Percentiles rank a stretch among this genome's conserved stretches.
Evolutionary conservation across 2,888 invertebrate genomes (phyloP).

Genomic region (Noctua pronuba): DNA sequence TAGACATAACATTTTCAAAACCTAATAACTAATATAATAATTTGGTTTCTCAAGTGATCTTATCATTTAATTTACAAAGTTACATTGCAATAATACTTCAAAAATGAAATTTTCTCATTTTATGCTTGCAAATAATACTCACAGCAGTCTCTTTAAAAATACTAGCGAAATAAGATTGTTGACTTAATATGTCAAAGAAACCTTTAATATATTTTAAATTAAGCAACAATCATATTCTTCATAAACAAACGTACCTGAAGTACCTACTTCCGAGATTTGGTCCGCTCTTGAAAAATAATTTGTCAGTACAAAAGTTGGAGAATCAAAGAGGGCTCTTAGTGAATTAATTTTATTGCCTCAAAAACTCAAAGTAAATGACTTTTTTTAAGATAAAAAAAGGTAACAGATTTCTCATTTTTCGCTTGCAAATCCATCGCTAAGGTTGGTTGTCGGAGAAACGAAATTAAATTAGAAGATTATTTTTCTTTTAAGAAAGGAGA

Average conservation of each 20-base stretch:
- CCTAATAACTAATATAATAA: conserved; percentile 5
- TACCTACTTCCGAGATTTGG: conserved; percentile 39
- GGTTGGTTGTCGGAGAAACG: conserved; percentile 39
- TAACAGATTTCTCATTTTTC: conserved; percentile 36
- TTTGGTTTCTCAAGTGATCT: conserved; percentile 23
- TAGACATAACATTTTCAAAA: neutral
- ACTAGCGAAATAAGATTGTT: conserved; percentile 11
- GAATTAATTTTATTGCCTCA: conserved; percentile 65
- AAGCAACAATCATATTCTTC: conserved; percentile 55
- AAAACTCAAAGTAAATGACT: conserved; percentile 63
- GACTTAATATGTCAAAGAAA: conserved; percentile 44
- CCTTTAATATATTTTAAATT: conserved; percentile 47
- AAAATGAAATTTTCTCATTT: neutral
- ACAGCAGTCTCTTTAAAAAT: neutral
- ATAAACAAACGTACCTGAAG: conserved; percentile 41
- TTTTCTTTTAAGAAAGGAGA: conserved; percentile 28
- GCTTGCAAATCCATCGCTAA: conserved; percentile 48
- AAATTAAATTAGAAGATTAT: conserved; percentile 48
- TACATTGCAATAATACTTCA: conserved; percentile 8
- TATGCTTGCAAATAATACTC: neutral
- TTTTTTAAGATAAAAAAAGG: conserved; percentile 42
- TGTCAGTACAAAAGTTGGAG: conserved; percentile 52
- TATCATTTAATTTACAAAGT: conserved; percentile 19
- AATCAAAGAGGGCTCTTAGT: conserved; percentile 62
- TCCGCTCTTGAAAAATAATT: conserved; percentile 50